These are phyloP conservation scores for Melanotaenia boesemani DNA, from an alignment of 2,797 vertebrate species.

Conservation along the genomic window DNA sequence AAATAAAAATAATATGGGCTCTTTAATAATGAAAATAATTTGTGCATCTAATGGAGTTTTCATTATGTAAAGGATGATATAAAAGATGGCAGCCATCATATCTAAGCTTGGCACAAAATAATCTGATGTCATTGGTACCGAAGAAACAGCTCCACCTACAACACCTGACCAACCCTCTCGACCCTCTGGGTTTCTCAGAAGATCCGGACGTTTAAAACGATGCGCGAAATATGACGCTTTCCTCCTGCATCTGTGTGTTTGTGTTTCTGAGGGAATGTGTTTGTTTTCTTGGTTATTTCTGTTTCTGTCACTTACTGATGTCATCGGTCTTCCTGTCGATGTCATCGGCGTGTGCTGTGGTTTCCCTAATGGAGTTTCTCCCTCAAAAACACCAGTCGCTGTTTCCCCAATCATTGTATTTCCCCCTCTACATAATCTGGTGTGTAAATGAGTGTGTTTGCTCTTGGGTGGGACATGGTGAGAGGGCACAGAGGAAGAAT, in stretches of 20 bases:
- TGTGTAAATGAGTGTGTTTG: conserved; percentile 58
- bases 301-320: conserved; percentile 58
- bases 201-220: not conserved
- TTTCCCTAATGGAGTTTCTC: conserved; percentile 46
- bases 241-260: conserved; percentile 34
- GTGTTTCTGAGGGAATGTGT: conserved; percentile 43
- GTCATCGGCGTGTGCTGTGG: conserved; percentile 67
- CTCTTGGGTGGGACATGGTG: conserved; percentile 31
- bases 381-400: conserved; percentile 42
- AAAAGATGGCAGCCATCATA: not conserved
- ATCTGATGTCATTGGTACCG: not conserved
- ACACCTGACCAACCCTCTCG: not conserved
- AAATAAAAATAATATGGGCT: too few relatives aligned
- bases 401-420: conserved; percentile 52
- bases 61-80: not conserved
- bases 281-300: conserved; percentile 27
- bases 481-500: conserved; percentile 71
- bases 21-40: not conserved
- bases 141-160: conserved; percentile 38
- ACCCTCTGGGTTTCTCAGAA: not conserved
- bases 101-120: conserved; percentile 1
- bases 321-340: conserved; percentile 66
- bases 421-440: conserved; percentile 29
- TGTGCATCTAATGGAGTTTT: not conserved
- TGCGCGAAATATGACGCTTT: conserved; percentile 7